Evolutionary conservation across 2,113 vertebrate species (phyloP).

Genomic region (Leuciscus idus): DNA sequence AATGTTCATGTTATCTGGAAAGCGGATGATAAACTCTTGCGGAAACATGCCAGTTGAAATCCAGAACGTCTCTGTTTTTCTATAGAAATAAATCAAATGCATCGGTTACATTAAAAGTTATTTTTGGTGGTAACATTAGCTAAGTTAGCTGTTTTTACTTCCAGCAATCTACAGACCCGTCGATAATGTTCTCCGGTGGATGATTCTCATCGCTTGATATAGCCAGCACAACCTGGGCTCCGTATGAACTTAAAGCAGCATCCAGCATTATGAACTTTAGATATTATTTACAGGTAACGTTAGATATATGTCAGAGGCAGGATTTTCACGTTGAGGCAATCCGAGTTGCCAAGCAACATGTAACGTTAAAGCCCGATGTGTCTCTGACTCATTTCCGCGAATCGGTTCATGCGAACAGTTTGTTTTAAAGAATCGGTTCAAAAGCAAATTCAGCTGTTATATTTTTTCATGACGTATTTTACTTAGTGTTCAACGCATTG

Average conservation of each 20-base stretch:
- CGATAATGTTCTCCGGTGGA: slow-evolving; percentile 85
- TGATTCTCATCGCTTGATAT: slow-evolving; percentile 86
- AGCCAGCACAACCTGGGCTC: slow-evolving; percentile 81
- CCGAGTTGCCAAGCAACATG: slow-evolving; percentile 25
- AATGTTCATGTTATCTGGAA: slow-evolving; percentile 79
- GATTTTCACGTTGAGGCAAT: neutral
- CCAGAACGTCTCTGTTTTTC: slow-evolving; percentile 89
- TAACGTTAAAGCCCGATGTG: neutral
- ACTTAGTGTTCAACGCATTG: neutral
- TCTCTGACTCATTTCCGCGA: neutral
- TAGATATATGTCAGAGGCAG: neutral
- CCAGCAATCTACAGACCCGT: slow-evolving; percentile 79
- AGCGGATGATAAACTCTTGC: slow-evolving; percentile 88
- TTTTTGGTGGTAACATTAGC: neutral
- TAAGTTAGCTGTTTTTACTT: neutral
- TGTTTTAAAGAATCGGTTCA: neutral
- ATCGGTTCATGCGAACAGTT: neutral
- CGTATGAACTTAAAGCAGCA: slow-evolving; percentile 75
- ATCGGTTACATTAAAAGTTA: neutral
- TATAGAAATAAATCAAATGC: slow-evolving; percentile 55
- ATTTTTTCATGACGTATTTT: neutral
- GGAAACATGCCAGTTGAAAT: slow-evolving; percentile 95
- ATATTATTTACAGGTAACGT: neutral
- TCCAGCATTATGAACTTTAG: slow-evolving; percentile 68
- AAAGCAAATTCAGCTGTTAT: neutral